A percentile compares a stretch with the other conserved stretches of the same genome.
These are phyloP conservation scores for Carcinoscorpius rotundicauda DNA, from an alignment of 1,140 invertebrate genomes.

Conservation along the genomic window DNA sequence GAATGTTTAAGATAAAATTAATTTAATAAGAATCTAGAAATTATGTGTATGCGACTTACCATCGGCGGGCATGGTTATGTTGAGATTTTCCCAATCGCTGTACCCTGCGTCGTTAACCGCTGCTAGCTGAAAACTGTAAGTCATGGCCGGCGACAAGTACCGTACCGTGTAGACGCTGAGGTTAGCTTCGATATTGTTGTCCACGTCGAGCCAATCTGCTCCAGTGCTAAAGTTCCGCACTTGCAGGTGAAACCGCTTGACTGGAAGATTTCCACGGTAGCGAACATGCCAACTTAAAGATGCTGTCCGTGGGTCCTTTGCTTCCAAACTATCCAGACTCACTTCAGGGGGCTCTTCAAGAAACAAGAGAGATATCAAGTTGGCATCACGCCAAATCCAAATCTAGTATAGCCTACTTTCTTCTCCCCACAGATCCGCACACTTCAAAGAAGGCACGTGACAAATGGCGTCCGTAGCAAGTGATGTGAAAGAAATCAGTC, in stretches of 20 bases:
- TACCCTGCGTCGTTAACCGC: constrained; percentile 18
- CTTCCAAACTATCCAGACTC: constrained; percentile 11
- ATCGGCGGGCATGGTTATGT: constrained; percentile 25
- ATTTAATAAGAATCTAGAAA: too few relatives aligned
- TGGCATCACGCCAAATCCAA: too few relatives aligned
- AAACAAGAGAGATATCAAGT: neutral
- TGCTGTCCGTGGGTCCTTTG: constrained; percentile 14
- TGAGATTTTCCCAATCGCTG: constrained; percentile 19
- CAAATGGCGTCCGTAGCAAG: too few relatives aligned
- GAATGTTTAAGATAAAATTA: too few relatives aligned
- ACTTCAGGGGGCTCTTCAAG: constrained; percentile 19
- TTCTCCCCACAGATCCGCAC: too few relatives aligned
- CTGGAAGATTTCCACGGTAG: constrained; percentile 18
- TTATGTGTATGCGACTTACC: constrained; percentile 9
- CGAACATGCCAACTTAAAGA: constrained; percentile 16
- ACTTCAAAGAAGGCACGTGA: too few relatives aligned
- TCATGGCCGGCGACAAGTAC: constrained; percentile 17
- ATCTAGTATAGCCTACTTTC: too few relatives aligned
- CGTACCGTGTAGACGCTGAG: constrained; percentile 13
- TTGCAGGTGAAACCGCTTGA: constrained; percentile 16
- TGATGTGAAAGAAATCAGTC: too few relatives aligned
- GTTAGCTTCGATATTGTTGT: constrained; percentile 18
- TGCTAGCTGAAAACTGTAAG: constrained; percentile 17
- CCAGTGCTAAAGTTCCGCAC: constrained; percentile 12
- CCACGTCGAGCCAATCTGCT: constrained; percentile 13